phyloP scores from a whole-genome alignment of 2,797 vertebrate species.

The Tangara arthus region DNA sequence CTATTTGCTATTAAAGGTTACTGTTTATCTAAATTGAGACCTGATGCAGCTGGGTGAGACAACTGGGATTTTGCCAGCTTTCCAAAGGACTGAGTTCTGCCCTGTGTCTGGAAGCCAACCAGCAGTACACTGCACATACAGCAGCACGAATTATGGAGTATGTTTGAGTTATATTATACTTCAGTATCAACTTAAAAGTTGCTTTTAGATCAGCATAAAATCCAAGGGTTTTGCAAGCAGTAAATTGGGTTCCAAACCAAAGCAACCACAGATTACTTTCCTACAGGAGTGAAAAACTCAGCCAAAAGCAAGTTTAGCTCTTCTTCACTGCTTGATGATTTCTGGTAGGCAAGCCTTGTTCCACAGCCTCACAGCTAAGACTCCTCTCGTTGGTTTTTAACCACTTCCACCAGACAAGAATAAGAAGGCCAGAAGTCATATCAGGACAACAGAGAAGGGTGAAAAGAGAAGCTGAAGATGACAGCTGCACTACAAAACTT shows the following conservation, averaged over 20 bases:
- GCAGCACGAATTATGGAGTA: neutral
- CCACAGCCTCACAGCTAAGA: constrained; percentile 31
- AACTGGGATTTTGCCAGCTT: neutral
- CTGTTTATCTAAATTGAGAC: neutral
- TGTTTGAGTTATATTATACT: neutral
- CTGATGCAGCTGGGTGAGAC: neutral
- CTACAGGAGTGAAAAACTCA: constrained; percentile 36
- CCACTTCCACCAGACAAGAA: constrained; percentile 54
- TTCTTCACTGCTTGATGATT: constrained; percentile 47
- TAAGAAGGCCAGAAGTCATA: constrained; percentile 49
- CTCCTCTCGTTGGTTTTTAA: constrained; percentile 53
- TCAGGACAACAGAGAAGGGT: constrained; percentile 47
- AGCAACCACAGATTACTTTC: constrained; percentile 64
- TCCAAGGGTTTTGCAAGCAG: constrained; percentile 33
- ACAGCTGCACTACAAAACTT: neutral
- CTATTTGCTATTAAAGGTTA: neutral
- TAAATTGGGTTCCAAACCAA: constrained; percentile 53
- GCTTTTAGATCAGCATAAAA: constrained; percentile 65
- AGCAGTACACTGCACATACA: neutral
- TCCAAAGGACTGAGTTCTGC: neutral
- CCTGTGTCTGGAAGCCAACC: neutral
- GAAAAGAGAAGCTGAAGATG: neutral
- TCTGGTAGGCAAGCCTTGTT: constrained; percentile 54
- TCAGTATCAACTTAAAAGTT: constrained; percentile 30
- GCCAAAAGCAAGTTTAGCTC: constrained; percentile 62